Base-by-base conservation (phyloP, 2,113 vertebrate species). In the Xiphias gladius region DNA sequence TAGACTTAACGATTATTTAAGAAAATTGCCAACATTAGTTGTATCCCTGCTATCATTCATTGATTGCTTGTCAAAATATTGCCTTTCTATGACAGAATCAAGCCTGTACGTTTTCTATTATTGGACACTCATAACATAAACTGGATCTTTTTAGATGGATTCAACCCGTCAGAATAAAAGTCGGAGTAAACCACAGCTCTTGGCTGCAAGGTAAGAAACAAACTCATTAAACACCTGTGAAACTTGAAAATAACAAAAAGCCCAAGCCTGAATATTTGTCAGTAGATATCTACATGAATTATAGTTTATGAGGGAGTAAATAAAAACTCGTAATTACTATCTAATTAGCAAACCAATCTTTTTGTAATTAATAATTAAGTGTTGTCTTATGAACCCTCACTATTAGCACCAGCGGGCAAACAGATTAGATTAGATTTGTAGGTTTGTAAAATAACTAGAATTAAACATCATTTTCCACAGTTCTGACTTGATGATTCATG, bases 191-290 rank as follows among this genome's bases (percentile, higher is more conserved):
- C 22, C n/a, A 26, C 14, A 26, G 24, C n/a, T 26, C 16, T 41
- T 17, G 7, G 19, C 41, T n/a, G n/a, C n/a, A n/a, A n/a, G n/a
- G n/a, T n/a, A n/a, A n/a, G n/a, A n/a, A 80, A 48, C 11, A 24
- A 54, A 54, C 22, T n/a, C 22, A 41, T 24, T 13, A 66, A 41
- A 59, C 43, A 52, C 11, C 26, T 16, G 59, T 14, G 30, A 35
- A 35, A 35, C 61, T 64, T n/a, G 14, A 68, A n/a, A 10, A 73
- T 50, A 22, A 46, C 12, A 59, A 54, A 61, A 72, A 46, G 50
- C 10, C 17, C 7, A 5, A 5, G 28, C 0, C 24, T 37, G 5
- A 52, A 41, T 74, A 30, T 32, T 69, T 78, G 26, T 62, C 46
- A 39, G 5, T 32, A 22, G 46, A 41, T 43, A 72, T n/a, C 37